Percentiles rank a stretch among this genome's conserved stretches.
Evolutionary conservation across 2,888 invertebrate genomes (phyloP).

Genomic region (Odontomyia ornata): DNA sequence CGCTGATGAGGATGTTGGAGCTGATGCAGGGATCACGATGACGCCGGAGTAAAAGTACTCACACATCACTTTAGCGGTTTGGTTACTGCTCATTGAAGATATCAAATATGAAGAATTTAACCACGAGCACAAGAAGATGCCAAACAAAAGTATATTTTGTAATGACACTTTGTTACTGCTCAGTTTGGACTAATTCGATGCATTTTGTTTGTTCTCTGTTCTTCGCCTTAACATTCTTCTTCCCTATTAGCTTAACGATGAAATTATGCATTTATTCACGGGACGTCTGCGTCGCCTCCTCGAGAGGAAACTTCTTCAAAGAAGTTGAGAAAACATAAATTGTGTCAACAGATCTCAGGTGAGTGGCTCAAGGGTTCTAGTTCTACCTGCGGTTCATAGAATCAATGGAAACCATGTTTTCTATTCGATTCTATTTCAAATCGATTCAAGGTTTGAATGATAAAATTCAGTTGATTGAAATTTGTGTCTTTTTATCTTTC

Average conservation of each 20-base stretch:
- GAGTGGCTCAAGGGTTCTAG: neutral
- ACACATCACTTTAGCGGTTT: neutral
- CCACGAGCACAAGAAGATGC: neutral
- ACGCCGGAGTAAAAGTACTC: neutral
- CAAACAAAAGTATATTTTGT: neutral
- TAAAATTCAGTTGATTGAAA: neutral
- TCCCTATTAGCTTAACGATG: conserved; percentile 8
- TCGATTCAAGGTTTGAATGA: neutral
- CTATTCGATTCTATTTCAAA: neutral
- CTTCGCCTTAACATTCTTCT: neutral
- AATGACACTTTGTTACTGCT: neutral
- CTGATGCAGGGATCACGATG: neutral
- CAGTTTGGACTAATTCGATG: neutral
- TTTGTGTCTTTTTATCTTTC: neutral
- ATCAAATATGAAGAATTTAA: neutral
- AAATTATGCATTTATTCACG: conserved; percentile 25
- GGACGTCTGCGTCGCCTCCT: neutral
- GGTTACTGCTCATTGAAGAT: neutral
- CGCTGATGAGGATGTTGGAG: neutral
- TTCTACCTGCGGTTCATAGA: neutral
- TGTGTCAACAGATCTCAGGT: neutral
- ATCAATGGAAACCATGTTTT: neutral
- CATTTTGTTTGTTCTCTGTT: neutral
- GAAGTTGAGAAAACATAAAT: conserved; percentile 2
- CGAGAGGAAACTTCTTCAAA: neutral